Base-by-base conservation (phyloP, 2,113 vertebrate genomes). In the Canis aureus region DNA sequence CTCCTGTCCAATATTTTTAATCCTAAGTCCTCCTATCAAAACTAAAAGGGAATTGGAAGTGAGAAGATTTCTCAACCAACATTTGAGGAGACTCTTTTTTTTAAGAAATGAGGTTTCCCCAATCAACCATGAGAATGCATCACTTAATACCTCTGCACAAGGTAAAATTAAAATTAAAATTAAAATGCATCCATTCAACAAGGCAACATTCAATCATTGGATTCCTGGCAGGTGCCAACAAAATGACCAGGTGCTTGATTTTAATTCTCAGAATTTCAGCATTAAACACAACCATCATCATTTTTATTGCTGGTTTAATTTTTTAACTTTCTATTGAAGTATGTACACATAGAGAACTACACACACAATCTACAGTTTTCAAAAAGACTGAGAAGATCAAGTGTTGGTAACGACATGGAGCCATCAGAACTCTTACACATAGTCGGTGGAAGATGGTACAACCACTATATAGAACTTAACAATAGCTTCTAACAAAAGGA, bases 61-160 rank as follows among this genome's bases (percentile, higher is more conserved):
- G 19, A 43, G 71, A 94, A 57, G 11, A 25, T 38, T 60, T 85
- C 64, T 92, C n/a, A 57, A 83, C 20, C 53, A 67, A 83, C 5
- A 13, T 55, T 81, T 22, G 5, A 23, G 38, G 22, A 84, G 29
- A 69, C 11, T 23, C 43, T 43, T 53, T 83, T 83, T 55, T 19
- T 51, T 49, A 51, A 92, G 88, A 96, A 92, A 91, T 7, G 66
- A 29, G 91, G 66, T 11, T 95, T 85, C 19, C 23, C 19, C 60
- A 84, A 55, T 0, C 5, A 89, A 85, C 16, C 5, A 55, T 23
- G 86, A 83, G 23, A 5, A 7, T 43, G 16, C 79, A 32, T 11
- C 53, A 59, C 57, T 71, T 93, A 92, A 62, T 35, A 81, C 73
- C 93, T 95, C 81, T 73, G 35, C 3, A 43, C 59, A 87, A 88